Conservation (phyloP, 2,113 vertebrate genomes). For the Dromaius novaehollandiae region DNA sequence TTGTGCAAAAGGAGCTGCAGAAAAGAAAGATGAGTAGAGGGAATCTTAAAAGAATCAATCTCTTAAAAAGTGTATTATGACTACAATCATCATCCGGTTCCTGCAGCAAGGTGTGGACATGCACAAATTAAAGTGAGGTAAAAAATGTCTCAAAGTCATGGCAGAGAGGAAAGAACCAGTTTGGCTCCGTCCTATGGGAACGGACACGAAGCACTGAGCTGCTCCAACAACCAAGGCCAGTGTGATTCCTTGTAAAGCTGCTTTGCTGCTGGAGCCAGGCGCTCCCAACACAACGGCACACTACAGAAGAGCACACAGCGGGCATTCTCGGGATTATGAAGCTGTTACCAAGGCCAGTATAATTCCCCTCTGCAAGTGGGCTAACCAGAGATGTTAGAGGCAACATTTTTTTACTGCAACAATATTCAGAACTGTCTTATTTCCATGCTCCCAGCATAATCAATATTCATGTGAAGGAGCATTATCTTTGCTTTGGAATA, state of each 20-base stretch:
- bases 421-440: not conserved
- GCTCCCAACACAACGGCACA: not conserved
- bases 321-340: not conserved
- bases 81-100: not conserved
- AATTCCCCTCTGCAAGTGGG: not conserved
- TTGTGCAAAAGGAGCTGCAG: not conserved
- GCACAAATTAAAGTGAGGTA: not conserved
- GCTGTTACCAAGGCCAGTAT: accelerated
- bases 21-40: not conserved
- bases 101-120: not conserved
- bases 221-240: not conserved
- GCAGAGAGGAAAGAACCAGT: not conserved
- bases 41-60: not conserved
- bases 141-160: not conserved
- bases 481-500: not conserved
- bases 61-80: not conserved
- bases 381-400: not conserved
- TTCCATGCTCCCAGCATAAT: not conserved
- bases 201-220: not conserved
- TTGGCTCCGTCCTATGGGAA: not conserved
- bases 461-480: not conserved
- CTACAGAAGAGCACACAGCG: not conserved
- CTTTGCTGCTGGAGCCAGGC: not conserved
- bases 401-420: not conserved
- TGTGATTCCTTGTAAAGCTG: not conserved